These are phyloP conservation scores for Thera britannica DNA, from an alignment of 2,888 invertebrate species.

Conservation along the genomic window DNA sequence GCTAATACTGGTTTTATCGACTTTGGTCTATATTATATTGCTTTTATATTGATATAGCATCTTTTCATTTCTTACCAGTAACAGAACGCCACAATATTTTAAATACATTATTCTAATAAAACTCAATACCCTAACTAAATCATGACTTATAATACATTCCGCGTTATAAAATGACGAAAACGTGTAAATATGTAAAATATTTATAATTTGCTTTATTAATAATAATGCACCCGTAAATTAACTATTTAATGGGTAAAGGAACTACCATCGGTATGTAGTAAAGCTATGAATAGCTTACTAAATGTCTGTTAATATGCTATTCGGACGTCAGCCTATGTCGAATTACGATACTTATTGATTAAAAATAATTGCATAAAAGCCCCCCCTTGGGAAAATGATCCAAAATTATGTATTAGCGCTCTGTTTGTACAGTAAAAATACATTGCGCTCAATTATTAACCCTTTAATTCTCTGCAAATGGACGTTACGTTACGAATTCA, in stretches of 20 bases:
- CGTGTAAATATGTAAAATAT: constrained; percentile 47
- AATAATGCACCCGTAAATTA: constrained; percentile 43
- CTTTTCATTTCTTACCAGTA: constrained; percentile 21
- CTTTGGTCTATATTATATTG: constrained; percentile 18
- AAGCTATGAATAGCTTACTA: constrained; percentile 38
- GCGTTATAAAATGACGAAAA: constrained; percentile 45
- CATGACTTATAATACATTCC: constrained; percentile 40
- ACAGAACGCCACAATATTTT: constrained; percentile 34
- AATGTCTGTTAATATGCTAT: constrained; percentile 32
- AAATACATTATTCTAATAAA: constrained; percentile 39
- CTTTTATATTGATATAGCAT: constrained; percentile 9
- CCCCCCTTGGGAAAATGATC: constrained; percentile 33
- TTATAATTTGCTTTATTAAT: constrained; percentile 41
- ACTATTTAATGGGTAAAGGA: constrained; percentile 40
- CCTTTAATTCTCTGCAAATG: constrained; percentile 26
- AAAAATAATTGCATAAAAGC: constrained; percentile 37
- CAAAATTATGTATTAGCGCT: constrained; percentile 29
- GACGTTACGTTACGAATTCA: constrained; percentile 30
- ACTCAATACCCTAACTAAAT: constrained; percentile 39
- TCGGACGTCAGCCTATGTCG: constrained; percentile 41
- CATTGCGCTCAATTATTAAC: constrained; percentile 29
- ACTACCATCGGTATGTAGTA: constrained; percentile 41
- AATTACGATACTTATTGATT: constrained; percentile 31
- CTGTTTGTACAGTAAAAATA: constrained; percentile 26
- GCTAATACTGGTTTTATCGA: constrained; percentile 18